Percentiles rank a stretch among this genome's conserved stretches.
These are phyloP conservation scores for Sus scrofa DNA, from an alignment of 2,113 vertebrate genomes.

Conservation along the genomic window DNA sequence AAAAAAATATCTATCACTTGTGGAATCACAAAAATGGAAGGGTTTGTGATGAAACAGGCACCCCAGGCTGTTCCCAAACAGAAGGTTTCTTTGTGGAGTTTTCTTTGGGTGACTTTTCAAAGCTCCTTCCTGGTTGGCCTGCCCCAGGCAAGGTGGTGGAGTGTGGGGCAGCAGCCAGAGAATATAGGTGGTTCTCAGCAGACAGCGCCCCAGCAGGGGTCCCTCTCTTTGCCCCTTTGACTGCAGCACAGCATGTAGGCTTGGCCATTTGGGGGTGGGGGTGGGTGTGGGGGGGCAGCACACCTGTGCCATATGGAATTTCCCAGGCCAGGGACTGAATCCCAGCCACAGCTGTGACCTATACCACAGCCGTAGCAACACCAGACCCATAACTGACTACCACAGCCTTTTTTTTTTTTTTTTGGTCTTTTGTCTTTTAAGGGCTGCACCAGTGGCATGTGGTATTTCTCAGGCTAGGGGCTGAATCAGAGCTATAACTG, in stretches of 20 bases:
- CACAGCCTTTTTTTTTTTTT: no score
- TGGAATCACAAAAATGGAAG: conserved; percentile 50
- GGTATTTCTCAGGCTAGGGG: no score
- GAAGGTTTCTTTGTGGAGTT: conserved; percentile 9
- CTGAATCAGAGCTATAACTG: no score
- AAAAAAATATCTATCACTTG: conserved; percentile 61
- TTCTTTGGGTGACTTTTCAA: conserved; percentile 49
- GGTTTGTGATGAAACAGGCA: conserved; percentile 37
- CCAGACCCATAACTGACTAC: no score
- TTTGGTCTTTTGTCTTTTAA: no score
- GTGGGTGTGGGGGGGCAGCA: no score
- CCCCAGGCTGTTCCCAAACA: conserved; percentile 10
- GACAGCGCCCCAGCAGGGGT: background rate
- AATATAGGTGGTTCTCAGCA: background rate
- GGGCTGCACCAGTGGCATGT: no score
- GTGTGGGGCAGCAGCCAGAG: background rate
- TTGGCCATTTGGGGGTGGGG: fast-evolving
- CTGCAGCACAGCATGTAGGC: fast-evolving
- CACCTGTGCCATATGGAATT: no score
- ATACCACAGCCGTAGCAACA: no score
- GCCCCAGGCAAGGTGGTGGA: background rate
- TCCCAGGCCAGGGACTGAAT: no score
- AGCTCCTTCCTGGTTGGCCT: background rate
- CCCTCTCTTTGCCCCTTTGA: background rate
- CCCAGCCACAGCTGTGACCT: no score